phyloP scores from a whole-genome alignment of 53 echinoderm and acorn worm genomes.

The Astropecten irregularis region DNA sequence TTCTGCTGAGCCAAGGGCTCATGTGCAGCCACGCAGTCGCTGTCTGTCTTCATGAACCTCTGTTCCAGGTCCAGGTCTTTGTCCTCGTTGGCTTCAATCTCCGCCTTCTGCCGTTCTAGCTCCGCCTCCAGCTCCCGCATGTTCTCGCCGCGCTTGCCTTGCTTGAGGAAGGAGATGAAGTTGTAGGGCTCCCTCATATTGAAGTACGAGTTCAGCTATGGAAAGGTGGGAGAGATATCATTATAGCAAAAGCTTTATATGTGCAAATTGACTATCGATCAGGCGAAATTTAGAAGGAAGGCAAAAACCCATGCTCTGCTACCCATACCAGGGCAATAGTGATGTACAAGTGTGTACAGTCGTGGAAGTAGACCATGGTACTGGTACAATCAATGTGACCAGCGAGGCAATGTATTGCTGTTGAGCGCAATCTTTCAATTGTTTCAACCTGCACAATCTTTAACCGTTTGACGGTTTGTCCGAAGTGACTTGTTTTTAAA shows the following conservation, averaged over 20 bases:
- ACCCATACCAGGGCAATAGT: too few relatives aligned
- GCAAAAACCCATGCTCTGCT: too few relatives aligned
- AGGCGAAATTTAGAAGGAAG: neutral
- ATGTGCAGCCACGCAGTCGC: conserved; percentile 79
- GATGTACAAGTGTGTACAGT: too few relatives aligned
- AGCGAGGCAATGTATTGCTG: too few relatives aligned
- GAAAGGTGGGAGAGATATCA: neutral
- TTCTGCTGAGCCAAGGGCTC: conserved; percentile 83
- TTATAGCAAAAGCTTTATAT: neutral
- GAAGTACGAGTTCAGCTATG: conserved; percentile 89
- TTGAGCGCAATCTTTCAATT: too few relatives aligned
- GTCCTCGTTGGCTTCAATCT: conserved; percentile 93
- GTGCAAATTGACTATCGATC: too few relatives aligned
- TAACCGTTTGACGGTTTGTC: too few relatives aligned
- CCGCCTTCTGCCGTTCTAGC: conserved; percentile 74
- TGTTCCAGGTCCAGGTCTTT: conserved; percentile 93
- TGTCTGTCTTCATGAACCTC: conserved; percentile 80
- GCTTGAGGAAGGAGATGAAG: conserved; percentile 79
- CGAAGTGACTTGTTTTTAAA: too few relatives aligned
- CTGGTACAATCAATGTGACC: too few relatives aligned
- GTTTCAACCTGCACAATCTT: too few relatives aligned
- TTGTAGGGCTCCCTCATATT: conserved; percentile 90
- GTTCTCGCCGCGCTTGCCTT: conserved; percentile 73
- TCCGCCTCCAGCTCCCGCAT: conserved; percentile 61
- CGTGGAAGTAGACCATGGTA: too few relatives aligned